Percentiles rank a stretch among this genome's conserved stretches.
Evolutionary conservation across 2,888 invertebrate species (phyloP).

Genomic region (Calameuta pallipes): DNA sequence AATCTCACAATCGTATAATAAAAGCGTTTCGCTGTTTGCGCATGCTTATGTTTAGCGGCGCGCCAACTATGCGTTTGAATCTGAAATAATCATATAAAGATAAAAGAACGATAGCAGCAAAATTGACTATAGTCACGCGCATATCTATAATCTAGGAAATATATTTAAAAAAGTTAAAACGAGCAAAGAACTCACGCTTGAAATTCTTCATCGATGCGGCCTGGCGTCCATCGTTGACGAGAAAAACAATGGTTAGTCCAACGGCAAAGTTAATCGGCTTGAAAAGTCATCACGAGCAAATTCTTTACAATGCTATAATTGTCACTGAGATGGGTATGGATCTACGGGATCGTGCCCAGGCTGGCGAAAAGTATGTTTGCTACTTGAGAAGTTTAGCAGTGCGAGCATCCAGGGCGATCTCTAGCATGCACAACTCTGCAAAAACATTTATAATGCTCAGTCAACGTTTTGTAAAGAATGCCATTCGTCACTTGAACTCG

Average conservation of each 20-base stretch:
- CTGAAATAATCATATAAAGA: neutral
- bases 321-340: constrained; percentile 66
- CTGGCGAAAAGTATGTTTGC: constrained; percentile 63
- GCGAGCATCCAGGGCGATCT: constrained; percentile 58
- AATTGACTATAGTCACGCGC: neutral
- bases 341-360: constrained; percentile 57
- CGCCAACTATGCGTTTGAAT: neutral
- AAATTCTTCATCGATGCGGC: neutral
- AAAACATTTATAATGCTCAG: constrained; percentile 58
- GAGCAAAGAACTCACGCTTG: neutral
- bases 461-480: constrained; percentile 52
- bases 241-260: constrained; percentile 16
- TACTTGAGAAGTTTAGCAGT: constrained; percentile 59
- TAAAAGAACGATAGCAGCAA: neutral
- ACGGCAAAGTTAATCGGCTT: constrained; percentile 31
- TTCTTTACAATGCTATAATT: constrained; percentile 58
- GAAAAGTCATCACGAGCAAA: constrained; percentile 49
- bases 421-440: constrained; percentile 57
- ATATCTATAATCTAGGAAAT: neutral
- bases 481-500: constrained; percentile 43
- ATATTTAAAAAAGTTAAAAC: neutral
- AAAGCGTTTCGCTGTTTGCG: neutral
- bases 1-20: neutral
- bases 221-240: neutral
- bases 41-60: neutral